phyloP scores from a whole-genome alignment of 2,113 vertebrate genomes.

The Microcebus tavaratra region DNA sequence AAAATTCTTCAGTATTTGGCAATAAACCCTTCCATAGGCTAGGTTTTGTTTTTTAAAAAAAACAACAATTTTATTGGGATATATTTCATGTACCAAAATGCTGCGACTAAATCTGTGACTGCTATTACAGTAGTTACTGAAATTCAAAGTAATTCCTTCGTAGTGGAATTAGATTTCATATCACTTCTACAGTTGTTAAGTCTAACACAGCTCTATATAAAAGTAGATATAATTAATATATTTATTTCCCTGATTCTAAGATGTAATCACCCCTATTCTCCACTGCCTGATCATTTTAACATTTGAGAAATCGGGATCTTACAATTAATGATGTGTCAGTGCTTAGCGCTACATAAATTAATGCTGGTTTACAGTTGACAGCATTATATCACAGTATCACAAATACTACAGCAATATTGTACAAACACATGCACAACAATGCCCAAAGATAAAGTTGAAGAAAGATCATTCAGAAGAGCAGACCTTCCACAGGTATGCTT shows the following conservation, averaged over 20 bases:
- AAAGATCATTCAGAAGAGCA: slow-evolving; percentile 64
- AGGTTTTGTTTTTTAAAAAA: background rate
- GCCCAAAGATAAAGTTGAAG: slow-evolving; percentile 47
- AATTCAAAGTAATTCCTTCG: slow-evolving; percentile 24
- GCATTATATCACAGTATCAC: background rate
- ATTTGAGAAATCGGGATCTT: slow-evolving; percentile 17
- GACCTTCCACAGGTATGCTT: background rate
- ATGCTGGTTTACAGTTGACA: background rate
- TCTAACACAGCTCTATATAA: background rate
- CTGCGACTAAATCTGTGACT: background rate
- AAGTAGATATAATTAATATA: slow-evolving; percentile 14
- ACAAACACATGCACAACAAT: slow-evolving; percentile 69
- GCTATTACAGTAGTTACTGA: background rate
- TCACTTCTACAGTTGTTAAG: slow-evolving; percentile 25
- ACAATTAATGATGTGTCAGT: background rate
- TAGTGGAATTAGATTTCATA: background rate
- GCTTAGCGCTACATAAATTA: slow-evolving; percentile 11
- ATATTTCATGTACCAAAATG: slow-evolving; percentile 5
- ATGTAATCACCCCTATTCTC: background rate
- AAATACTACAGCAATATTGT: slow-evolving; percentile 60
- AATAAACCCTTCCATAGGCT: background rate
- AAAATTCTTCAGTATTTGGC: background rate
- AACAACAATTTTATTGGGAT: background rate
- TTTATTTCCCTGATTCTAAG: slow-evolving; percentile 9
- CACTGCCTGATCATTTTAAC: slow-evolving; percentile 12